These are phyloP conservation scores for Drosophila emarginata DNA, from an alignment of 2,888 invertebrate genomes.

Conservation along the genomic window DNA sequence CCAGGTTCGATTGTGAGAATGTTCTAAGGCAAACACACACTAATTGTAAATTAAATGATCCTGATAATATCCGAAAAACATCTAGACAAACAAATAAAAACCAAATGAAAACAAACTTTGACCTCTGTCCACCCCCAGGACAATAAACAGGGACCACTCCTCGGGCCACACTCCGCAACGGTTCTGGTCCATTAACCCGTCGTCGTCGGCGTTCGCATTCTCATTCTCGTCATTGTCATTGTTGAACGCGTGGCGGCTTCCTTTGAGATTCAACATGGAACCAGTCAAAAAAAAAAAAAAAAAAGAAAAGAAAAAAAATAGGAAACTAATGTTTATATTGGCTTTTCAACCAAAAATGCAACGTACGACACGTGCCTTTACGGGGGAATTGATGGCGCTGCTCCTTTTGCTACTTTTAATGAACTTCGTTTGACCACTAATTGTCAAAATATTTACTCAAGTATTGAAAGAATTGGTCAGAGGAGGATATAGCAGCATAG, in stretches of 20 bases:
- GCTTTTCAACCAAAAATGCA: slow-evolving; percentile 53
- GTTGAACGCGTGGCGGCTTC: slow-evolving; percentile 18
- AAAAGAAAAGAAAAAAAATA: no score
- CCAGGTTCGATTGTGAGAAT: not conserved
- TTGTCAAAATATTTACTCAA: slow-evolving; percentile 79
- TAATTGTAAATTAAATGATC: slow-evolving; percentile 78
- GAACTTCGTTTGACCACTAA: slow-evolving; percentile 74
- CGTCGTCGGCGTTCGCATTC: slow-evolving; percentile 49
- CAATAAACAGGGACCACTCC: slow-evolving; percentile 51
- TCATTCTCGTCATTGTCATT: slow-evolving; percentile 29
- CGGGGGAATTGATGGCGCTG: slow-evolving; percentile 27
- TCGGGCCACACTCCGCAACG: slow-evolving; percentile 69
- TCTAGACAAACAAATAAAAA: slow-evolving; percentile 69
- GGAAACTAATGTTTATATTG: slow-evolving; percentile 66
- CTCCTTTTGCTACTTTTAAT: slow-evolving; percentile 72
- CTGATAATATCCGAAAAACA: slow-evolving; percentile 76
- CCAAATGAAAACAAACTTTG: slow-evolving; percentile 70
- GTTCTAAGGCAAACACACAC: slow-evolving; percentile 46
- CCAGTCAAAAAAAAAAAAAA: slow-evolving; percentile 15
- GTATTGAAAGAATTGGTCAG: slow-evolving; percentile 16
- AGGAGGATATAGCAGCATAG: not conserved
- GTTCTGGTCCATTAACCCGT: slow-evolving; percentile 81
- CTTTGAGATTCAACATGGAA: slow-evolving; percentile 22
- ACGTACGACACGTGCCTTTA: slow-evolving; percentile 56
- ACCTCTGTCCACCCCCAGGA: slow-evolving; percentile 42